Evolutionary conservation across 2,113 vertebrate genomes (phyloP).

Genomic region (Callipepla squamata): DNA sequence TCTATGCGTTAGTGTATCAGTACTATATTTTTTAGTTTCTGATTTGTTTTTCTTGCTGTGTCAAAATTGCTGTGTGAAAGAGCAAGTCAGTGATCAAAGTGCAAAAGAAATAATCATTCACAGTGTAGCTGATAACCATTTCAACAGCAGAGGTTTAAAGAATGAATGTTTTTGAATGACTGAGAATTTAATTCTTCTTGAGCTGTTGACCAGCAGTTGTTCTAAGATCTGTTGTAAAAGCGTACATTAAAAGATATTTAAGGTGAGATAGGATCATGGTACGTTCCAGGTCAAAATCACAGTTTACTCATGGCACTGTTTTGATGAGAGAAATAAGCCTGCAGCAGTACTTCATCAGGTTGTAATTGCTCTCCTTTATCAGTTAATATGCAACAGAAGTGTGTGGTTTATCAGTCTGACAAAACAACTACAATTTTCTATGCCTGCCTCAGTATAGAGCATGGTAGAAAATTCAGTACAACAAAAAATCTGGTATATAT

Average conservation of each 20-base stretch:
- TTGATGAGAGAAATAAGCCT: not conserved
- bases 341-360: not conserved
- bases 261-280: not conserved
- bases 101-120: not conserved
- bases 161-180: not conserved
- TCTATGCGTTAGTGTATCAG: not conserved
- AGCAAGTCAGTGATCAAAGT: not conserved
- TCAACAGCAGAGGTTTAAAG: not conserved
- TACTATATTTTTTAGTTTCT: not conserved
- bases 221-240: not conserved
- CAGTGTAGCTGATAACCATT: not conserved
- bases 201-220: not conserved
- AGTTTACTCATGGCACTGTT: not conserved
- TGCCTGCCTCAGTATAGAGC: not conserved
- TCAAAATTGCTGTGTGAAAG: not conserved
- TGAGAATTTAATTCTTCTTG: not conserved
- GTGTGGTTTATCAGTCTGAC: not conserved
- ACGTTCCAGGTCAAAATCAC: not conserved
- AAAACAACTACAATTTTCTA: not conserved
- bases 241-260: not conserved
- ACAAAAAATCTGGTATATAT: not conserved
- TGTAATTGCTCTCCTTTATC: not conserved
- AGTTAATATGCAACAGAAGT: not conserved
- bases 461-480: not conserved
- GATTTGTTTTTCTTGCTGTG: not conserved